phyloP scores from a whole-genome alignment of 2,797 vertebrate genomes.

The Triplophysa bombifrons region DNA sequence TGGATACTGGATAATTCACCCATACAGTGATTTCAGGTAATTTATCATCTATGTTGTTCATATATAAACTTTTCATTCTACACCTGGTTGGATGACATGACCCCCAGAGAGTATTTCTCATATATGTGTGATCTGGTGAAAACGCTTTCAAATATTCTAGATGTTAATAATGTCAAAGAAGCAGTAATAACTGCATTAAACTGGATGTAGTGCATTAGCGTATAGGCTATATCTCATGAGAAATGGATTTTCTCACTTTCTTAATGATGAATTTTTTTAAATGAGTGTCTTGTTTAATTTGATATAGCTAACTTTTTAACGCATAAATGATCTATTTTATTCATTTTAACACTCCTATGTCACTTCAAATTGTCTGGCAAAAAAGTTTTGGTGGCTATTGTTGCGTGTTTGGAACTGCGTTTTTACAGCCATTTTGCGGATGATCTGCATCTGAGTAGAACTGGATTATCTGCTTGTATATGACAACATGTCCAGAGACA shows the following conservation, averaged over 20 bases:
- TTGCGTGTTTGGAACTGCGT: background rate
- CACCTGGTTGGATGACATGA: background rate
- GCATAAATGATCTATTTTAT: background rate
- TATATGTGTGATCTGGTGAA: background rate
- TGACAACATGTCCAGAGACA: conserved; percentile 35
- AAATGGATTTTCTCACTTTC: background rate
- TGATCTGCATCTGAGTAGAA: conserved; percentile 25
- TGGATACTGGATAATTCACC: conserved; percentile 99
- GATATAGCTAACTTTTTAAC: background rate
- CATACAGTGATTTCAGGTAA: conserved; percentile 99
- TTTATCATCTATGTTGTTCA: background rate
- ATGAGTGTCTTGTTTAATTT: too few relatives aligned
- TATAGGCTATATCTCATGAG: background rate
- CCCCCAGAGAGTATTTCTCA: too few relatives aligned
- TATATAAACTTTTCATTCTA: background rate
- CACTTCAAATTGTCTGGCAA: background rate
- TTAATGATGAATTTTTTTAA: too few relatives aligned
- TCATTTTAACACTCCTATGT: background rate
- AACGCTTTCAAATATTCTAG: background rate
- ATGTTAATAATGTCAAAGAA: background rate
- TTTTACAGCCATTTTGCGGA: background rate
- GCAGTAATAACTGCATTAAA: background rate
- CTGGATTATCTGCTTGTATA: conserved; percentile 45
- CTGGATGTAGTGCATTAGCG: too few relatives aligned
- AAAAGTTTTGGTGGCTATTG: background rate